Conservation (phyloP, 2,888 invertebrate species). For the Dyspetes luteomarginatus region DNA sequence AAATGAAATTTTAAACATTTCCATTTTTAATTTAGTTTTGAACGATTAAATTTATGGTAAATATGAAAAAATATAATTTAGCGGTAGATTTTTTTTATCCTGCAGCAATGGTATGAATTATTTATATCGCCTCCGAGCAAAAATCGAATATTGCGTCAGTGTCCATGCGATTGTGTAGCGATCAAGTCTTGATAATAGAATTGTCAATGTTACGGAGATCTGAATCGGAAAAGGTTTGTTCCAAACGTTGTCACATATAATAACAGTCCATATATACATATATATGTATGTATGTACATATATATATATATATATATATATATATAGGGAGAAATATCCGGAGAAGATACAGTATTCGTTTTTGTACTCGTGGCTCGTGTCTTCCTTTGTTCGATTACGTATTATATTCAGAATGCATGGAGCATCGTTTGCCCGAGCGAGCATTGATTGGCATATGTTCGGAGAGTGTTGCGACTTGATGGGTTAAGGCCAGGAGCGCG, state of each 20-base stretch:
- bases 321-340: conserved; percentile 41
- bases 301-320: conserved; percentile 2
- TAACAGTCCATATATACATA: not conserved
- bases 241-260: conserved; percentile 5
- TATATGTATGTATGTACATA: no score
- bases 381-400: conserved; percentile 49
- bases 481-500: conserved; percentile 76
- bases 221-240: conserved; percentile 38
- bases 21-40: no score
- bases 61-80: no score
- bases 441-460: conserved; percentile 73
- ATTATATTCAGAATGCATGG: conserved; percentile 36
- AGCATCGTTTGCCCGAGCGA: conserved; percentile 30
- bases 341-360: conserved; percentile 33
- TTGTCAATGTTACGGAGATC: conserved; percentile 26
- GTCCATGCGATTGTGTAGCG: not conserved
- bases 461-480: conserved; percentile 61
- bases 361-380: not conserved
- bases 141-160: not conserved
- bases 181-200: conserved; percentile 5
- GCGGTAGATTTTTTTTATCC: no score
- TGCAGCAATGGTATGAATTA: conserved; percentile 3
- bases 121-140: no score
- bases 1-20: no score
- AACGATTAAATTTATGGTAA: no score